These are phyloP conservation scores for Eurystomus glaucurus DNA, from an alignment of 2,797 vertebrate genomes.

Conservation along the genomic window DNA sequence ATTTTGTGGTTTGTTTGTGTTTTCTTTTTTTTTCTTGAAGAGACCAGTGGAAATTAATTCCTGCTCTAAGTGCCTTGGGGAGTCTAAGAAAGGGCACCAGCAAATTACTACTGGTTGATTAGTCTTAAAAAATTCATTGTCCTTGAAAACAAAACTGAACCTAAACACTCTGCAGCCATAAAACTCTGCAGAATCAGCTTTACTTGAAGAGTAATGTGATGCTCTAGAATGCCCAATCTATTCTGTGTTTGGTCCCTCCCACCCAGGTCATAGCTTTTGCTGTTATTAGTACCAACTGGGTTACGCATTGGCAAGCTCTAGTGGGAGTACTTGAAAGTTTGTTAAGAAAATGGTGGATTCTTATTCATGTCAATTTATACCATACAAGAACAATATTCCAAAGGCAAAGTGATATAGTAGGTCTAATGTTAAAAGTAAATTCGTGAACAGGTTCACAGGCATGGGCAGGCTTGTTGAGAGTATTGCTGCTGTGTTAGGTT, in stretches of 20 bases:
- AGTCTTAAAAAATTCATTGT: background rate
- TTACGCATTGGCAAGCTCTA: background rate
- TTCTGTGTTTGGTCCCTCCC: background rate
- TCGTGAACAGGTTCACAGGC: background rate
- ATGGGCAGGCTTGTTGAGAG: background rate
- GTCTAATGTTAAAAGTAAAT: background rate
- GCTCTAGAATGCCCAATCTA: background rate
- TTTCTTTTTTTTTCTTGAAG: background rate
- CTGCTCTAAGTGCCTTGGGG: background rate
- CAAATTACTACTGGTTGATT: background rate
- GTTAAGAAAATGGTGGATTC: background rate
- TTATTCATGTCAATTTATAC: background rate
- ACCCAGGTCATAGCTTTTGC: background rate
- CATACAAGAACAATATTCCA: background rate
- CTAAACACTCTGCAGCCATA: background rate
- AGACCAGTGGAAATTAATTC: background rate
- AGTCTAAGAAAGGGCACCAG: background rate
- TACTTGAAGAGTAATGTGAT: background rate
- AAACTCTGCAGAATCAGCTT: background rate
- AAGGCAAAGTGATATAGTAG: background rate
- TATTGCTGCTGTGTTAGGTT: constrained; percentile 50
- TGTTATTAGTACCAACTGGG: background rate
- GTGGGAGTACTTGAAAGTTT: background rate
- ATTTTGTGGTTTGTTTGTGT: background rate
- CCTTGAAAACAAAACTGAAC: background rate